A percentile compares a stretch with the other conserved stretches of the same genome.
phyloP scores from a whole-genome alignment of 2,113 vertebrate species.

The Syngnathus floridae region DNA sequence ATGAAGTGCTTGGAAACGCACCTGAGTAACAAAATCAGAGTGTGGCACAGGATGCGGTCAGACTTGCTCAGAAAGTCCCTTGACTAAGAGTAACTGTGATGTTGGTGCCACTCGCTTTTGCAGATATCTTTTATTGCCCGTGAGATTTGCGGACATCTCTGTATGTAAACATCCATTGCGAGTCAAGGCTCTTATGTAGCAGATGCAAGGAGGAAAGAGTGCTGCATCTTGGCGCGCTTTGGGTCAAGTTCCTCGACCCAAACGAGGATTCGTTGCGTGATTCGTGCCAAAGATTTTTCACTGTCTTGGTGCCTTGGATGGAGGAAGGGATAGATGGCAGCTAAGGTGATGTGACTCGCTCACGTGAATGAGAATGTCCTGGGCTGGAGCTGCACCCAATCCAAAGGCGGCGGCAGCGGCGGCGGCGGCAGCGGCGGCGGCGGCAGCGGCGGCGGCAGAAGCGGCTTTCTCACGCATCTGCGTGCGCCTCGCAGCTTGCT shows the following conservation, averaged over 20 bases:
- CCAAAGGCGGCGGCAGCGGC: too few species aligned
- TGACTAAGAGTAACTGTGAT: slow-evolving; percentile 4
- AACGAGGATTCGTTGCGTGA: not conserved
- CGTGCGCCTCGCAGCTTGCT: too few species aligned
- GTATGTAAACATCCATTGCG: slow-evolving; percentile 17
- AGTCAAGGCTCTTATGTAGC: slow-evolving; percentile 34
- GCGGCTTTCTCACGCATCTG: too few species aligned
- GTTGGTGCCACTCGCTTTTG: too few species aligned
- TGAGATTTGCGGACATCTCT: slow-evolving; percentile 55
- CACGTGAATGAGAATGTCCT: not conserved
- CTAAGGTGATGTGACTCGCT: not conserved
- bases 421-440: too few species aligned
- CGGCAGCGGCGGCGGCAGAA: too few species aligned
- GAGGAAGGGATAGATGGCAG: not conserved
- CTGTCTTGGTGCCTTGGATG: slow-evolving; percentile 12
- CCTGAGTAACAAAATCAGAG: slow-evolving; percentile 52
- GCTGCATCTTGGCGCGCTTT: not conserved
- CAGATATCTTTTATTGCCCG: slow-evolving; percentile 51
- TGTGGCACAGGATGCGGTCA: slow-evolving; percentile 46
- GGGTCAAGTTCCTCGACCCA: not conserved
- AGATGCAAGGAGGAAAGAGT: too few species aligned
- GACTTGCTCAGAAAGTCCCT: slow-evolving; percentile 31
- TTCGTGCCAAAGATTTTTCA: slow-evolving; percentile 12
- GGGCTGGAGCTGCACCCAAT: too few species aligned
- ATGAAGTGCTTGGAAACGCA: slow-evolving; percentile 51